Evolutionary conservation across 2,113 vertebrate genomes (phyloP), one percentile per base, ranked within the genome.

Genomic region (Myrmecophaga tridactyla): DNA sequence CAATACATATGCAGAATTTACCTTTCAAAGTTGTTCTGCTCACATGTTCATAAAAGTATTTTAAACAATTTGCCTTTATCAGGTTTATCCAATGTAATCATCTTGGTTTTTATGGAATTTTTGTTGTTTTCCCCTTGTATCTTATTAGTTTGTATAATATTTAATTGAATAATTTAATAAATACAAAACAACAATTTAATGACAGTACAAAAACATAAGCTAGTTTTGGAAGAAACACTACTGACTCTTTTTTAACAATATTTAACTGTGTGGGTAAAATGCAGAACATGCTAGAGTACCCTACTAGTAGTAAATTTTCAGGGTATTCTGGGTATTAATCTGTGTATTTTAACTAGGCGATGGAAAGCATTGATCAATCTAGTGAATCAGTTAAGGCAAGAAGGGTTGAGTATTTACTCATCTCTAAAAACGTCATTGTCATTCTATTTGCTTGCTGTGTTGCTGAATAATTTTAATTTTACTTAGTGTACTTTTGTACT

Each of bases 151-250:
- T 76, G 31, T 23, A 17, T 20, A 70, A 77, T 58, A 29, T 53
- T 86, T 89, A 93, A 89, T 39, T 86, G n/a, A 93, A 88, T 63
- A 76, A 70, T 46, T 8, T 41, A 31, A 89, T 86, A 83, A 89
- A n/a, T n/a, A n/a, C n/a, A n/a, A n/a, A n/a, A n/a, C n/a, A 93
- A 88, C 62, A 76, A 70, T 46, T 8, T 41, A 31, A 89, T 86
- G 86, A 89, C 94, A 78, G 17, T 53, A 73, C 9, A 36, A 41
- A 18, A 96, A 93, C 1, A 77, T 88, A 53, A 88, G 53, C 4
- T 81, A 2, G 7, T 62, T 81, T 77, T 76, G 31, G 29, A 85
- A 77, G 9, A 85, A 93, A 77, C 25, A 89, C 41, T 72, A 60
- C 1, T 75, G 60, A 72, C 4, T 20, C 48, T 63, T n/a, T 89